Evolutionary conservation across 1,140 invertebrate genomes (phyloP), one percentile per base, ranked within the genome.

Genomic region (Catajapyx aquilonaris): DNA sequence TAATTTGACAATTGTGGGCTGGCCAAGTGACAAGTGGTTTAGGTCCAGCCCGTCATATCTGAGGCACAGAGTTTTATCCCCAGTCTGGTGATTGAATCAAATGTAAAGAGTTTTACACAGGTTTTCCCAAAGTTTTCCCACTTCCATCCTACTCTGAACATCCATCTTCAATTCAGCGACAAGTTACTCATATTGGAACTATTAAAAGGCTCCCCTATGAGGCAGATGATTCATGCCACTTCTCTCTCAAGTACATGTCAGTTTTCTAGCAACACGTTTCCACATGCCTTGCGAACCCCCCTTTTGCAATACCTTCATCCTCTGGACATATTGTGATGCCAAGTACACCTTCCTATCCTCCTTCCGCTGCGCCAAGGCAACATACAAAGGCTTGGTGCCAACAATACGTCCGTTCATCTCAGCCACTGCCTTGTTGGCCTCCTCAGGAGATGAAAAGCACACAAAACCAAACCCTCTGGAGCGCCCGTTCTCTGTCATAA

Each of bases 171-270:
- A 48, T 39, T 66, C 69, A 65, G 20, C 62, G 47, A 32, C 63
- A 61, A 43, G 55, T 53, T 19, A 54, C 51, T 35, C 61, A 54
- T 43, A 64, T 55, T 48, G 59, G 51, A 40, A 59, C 44, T 52
- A 65, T 55, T 87, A 96, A 22, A 73, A 76, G 31, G 77, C 70
- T 45, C 71, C 67, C 21, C 79, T 68, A n/a, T 83, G 80, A 54
- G 80, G 83, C 20, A 47, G n/a, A n/a, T n/a, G n/a, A 50, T 20
- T 51, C 44, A 37, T 46, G 48, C 25, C 51, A 47, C 40, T 57
- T 53, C 37, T 55, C 52, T 34, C 52, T 49, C 53, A 72, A 64
- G 23, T 66, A 47, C 59, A 72, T 63, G 31, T 60, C 62, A 33
- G 64, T n/a, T n/a, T n/a, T n/a, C n/a, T n/a, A n/a, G n/a, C n/a